Evolutionary conservation across 1,140 invertebrate genomes (phyloP).

Genomic region (Cardiocondyla obscurior): DNA sequence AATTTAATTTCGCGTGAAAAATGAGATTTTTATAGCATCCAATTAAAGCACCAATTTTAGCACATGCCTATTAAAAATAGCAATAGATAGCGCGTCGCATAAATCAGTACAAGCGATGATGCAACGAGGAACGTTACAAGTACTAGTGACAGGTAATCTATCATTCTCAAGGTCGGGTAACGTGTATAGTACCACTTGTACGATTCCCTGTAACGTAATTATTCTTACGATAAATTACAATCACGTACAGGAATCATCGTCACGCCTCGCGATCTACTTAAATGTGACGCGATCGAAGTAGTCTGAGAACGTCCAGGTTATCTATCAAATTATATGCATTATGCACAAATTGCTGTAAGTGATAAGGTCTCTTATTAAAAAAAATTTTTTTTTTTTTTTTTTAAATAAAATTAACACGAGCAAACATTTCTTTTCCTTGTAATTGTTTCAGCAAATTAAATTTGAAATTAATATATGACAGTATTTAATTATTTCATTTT

Average conservation of each 20-base stretch:
- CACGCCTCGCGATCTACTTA: conserved; percentile 13
- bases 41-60: not conserved
- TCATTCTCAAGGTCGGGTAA: conserved; percentile 11
- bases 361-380: not conserved
- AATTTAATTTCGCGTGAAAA: not conserved
- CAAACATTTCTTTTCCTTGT: not conserved
- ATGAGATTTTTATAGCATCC: not conserved
- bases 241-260: not conserved
- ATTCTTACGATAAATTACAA: conserved; percentile 32
- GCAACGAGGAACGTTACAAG: not conserved
- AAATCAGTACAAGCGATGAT: not conserved
- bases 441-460: not conserved
- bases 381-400: not conserved
- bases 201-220: conserved; percentile 19
- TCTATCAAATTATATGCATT: not conserved
- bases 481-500: no score
- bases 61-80: not conserved
- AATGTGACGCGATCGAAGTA: not conserved
- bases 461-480: conserved; percentile 4
- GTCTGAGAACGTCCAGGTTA: not conserved
- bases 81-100: not conserved
- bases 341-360: not conserved
- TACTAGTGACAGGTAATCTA: not conserved
- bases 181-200: not conserved
- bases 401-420: not conserved